Evolutionary conservation across 2,797 vertebrate genomes (phyloP), one percentile per base, ranked within the genome.

Genomic region (Diplodus puntazzo): DNA sequence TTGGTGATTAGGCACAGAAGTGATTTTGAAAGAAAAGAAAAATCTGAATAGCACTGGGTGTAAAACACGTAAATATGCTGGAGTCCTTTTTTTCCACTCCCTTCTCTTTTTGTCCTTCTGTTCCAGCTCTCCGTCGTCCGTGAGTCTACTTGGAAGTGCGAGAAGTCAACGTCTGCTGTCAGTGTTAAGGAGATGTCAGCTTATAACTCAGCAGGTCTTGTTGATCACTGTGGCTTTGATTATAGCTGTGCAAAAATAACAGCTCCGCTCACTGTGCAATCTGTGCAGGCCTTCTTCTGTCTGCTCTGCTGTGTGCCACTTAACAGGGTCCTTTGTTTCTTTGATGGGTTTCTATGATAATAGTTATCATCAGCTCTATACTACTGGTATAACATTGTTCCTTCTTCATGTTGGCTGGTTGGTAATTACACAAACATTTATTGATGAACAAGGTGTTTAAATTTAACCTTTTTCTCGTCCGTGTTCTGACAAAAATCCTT

Each of bases 181-280:
- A 42, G 72, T 13, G 77, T 77, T 73, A 73, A 62, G 57, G 69
- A 80, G 70, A 78, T 50, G 80, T 84, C 82, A 77, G 73, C 34
- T 77, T 73, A 62, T 55, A 77, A 77, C 81, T 72, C 86, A 85
- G 83, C 67, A 77, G 79, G 80, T 77, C 81, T 71, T 71, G 77
- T 64, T 83, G 77, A 84, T 89, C 70, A 69, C 67, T 27, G 48
- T 50, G 83, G 39, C 77, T 84, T 80, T 83, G 83, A 91, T 90
- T 87, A 89, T 79, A 84, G 82, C 84, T 67, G 67, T 79, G 64
- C 73, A 3, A 68, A 85, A 90, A 90, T 77, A 85, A 81, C 84
- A 87, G 79, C 77, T 80, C 81, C 60, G 16, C 69, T 71, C 78
- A 70, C 73, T 6, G 49, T 46, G 68, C 80, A 86, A 65, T 80